Base-by-base conservation (phyloP, 2,797 vertebrate genomes). In the Poecilia wingei region DNA sequence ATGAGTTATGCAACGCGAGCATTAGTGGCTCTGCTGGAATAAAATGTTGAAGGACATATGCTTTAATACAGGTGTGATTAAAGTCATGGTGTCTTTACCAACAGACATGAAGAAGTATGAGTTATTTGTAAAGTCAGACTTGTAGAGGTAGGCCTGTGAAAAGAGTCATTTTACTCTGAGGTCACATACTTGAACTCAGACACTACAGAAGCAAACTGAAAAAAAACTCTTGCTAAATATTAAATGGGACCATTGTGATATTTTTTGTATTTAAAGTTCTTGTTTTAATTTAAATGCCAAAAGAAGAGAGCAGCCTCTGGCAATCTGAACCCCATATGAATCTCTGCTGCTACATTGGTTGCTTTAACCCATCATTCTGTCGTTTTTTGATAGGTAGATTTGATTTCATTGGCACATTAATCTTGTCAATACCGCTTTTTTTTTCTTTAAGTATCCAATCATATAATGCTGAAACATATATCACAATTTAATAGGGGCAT, bases 1-100 rank as follows among this genome's bases (percentile, higher is more conserved):
- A 39, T 36, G 76, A 76, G 73, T 75, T 70, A 69, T 68, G 39
- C 10, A 82, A 43, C 68, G 45, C 10, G 81, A 45, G 25, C 78
- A 69, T 71, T 41, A 75, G 39, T 78, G 36, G 9, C 36, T 68
- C 36, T 41, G 9, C 8, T 41, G 20, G 8, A 22, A 20, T 64
- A 28, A 64, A 64, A 64, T 33, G 16, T 3, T 20, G 28, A 33
- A 22, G 25, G 31, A 22, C 20, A 74, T 79, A 3, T 73, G n/a
- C 59, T 80, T 81, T 46, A 57, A 74, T 75, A 71, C 18, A 74
- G 31, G 12, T 80, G 47, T 31, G 31, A 41, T 49, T 73, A 10
- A 80, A 53, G 74, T 31, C 55, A 51, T 49, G 6, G 49, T 31
- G 66, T 31, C 74, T 81, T 78, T 33, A 57, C 70, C 74, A 28